Evolutionary conservation across 2,888 invertebrate genomes (phyloP), one percentile per base, ranked within the genome.

Genomic region (Drosophila testacea): DNA sequence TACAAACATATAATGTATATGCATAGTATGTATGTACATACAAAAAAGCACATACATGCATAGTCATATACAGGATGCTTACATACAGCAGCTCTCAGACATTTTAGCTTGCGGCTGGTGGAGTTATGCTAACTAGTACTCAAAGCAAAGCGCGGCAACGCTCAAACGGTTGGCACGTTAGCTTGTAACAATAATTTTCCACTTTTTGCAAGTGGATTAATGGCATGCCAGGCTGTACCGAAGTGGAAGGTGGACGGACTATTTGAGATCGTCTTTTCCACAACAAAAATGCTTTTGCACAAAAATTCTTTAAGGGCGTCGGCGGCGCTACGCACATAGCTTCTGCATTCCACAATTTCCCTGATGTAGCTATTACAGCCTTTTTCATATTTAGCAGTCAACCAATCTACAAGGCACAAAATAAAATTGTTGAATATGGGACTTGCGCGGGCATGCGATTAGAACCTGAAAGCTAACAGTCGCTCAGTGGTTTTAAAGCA

Each of bases 141-240:
- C 81, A 77, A 71, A 69, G 69, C 77, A 66, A 68, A 74, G 79
- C 83, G 81, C 55, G 65, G 62, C 48, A 63, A 54, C 38, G 65
- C 69, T 69, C 56, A 59, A 69, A 62, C 69, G 69, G 50, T 57
- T 65, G 51, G 59, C 55, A 63, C 59, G 71, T 62, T 63, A 78
- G 83, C 80, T 76, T 81, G 80, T 69, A 72, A 78, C 88, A 84
- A 84, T 88, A 88, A 84, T 84, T 85, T 80, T 83, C 66, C 73
- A 73, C 74, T 79, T 83, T 88, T 84, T 83, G 67, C 63, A 55
- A 79, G 69, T 70, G 75, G 82, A 78, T 81, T 78, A 86, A 86
- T 75, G 87, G 81, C 70, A 86, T 75, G 57, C 57, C 56, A 56
- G 65, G 36, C 57, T 16, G 13, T 4, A 10, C 16, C 16, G n/a